A percentile compares a stretch with the other conserved stretches of the same genome.
Conservation (phyloP, 1,140 invertebrate species). For the Leptinotarsa texana region DNA sequence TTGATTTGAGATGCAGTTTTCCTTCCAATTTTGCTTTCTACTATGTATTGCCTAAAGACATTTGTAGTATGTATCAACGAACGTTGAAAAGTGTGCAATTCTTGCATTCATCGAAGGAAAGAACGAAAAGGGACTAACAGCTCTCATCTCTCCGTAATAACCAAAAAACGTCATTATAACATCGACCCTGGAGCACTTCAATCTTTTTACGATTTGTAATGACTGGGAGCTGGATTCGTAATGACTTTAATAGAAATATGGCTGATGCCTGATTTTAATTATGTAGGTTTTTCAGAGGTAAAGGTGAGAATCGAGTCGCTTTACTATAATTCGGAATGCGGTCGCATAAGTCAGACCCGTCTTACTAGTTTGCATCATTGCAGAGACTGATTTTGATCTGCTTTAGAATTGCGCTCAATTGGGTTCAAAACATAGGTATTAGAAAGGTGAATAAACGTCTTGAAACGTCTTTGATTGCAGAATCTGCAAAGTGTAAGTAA, state of each 20-base stretch:
- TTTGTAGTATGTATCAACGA: too few species aligned
- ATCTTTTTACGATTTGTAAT: not conserved
- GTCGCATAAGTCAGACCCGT: conserved; percentile 15
- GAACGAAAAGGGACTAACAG: conserved; percentile 12
- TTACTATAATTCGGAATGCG: conserved; percentile 31
- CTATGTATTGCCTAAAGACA: too few species aligned
- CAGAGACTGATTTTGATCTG: conserved; percentile 11
- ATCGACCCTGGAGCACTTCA: not conserved
- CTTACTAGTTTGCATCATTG: conserved; percentile 11
- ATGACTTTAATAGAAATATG: conserved; percentile 7
- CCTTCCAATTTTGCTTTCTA: too few species aligned
- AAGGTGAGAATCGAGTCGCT: conserved; percentile 25
- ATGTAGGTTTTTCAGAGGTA: conserved; percentile 22
- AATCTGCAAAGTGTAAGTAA: too few species aligned
- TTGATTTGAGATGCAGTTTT: too few species aligned
- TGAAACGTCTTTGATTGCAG: too few species aligned
- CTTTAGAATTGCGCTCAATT: not conserved
- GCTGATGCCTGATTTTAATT: conserved; percentile 29
- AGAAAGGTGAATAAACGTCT: too few species aligned
- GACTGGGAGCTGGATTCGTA: not conserved
- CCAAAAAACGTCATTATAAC: conserved; percentile 16
- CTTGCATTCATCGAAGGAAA: too few species aligned
- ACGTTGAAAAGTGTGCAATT: too few species aligned
- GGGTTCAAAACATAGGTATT: not conserved
- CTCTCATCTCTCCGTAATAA: not conserved